A percentile compares a stretch with the other conserved stretches of the same genome.
phyloP scores from a whole-genome alignment of 2,888 invertebrate species.

The Drosophila diplacantha region DNA sequence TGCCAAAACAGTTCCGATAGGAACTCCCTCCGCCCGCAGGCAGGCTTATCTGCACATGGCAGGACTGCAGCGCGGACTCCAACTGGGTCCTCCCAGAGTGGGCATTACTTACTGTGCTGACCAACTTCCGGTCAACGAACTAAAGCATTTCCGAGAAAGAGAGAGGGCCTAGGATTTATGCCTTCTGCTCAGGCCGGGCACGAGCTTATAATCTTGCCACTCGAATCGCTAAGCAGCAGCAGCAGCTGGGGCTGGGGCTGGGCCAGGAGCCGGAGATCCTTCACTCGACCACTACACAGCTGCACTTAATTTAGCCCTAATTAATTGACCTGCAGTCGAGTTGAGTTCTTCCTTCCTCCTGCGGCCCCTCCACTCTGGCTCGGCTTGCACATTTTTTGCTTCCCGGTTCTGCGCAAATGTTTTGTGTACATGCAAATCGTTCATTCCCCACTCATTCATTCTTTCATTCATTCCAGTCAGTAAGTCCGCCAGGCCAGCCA shows the following conservation, averaged over 20 bases:
- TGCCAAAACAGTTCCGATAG: conserved; percentile 32
- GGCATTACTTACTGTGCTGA: conserved; percentile 37
- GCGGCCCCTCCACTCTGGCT: not conserved
- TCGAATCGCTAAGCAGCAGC: conserved; percentile 66
- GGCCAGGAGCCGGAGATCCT: conserved; percentile 34
- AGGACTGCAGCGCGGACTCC: conserved; percentile 12
- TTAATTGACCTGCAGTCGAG: conserved; percentile 70
- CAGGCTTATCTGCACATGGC: conserved; percentile 50
- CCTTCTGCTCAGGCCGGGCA: conserved; percentile 35
- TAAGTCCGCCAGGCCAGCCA: conserved; percentile 9
- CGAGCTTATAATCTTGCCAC: conserved; percentile 63
- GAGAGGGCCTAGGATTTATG: conserved; percentile 52
- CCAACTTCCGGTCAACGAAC: conserved; percentile 64
- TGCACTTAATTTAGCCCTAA: conserved; percentile 71
- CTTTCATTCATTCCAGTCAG: conserved; percentile 10
- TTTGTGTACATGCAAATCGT: conserved; percentile 65
- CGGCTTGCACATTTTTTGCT: conserved; percentile 26
- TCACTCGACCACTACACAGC: conserved; percentile 41
- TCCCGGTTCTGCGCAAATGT: conserved; percentile 57
- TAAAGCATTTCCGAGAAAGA: conserved; percentile 58
- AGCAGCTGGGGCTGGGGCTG: conserved; percentile 29
- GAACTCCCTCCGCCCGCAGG: no score
- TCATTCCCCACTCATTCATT: conserved; percentile 36
- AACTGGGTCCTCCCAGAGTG: conserved; percentile 4
- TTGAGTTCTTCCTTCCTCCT: conserved; percentile 41